Evolutionary conservation across 2,888 invertebrate genomes (phyloP).

Genomic region (Stenurella melanura): DNA sequence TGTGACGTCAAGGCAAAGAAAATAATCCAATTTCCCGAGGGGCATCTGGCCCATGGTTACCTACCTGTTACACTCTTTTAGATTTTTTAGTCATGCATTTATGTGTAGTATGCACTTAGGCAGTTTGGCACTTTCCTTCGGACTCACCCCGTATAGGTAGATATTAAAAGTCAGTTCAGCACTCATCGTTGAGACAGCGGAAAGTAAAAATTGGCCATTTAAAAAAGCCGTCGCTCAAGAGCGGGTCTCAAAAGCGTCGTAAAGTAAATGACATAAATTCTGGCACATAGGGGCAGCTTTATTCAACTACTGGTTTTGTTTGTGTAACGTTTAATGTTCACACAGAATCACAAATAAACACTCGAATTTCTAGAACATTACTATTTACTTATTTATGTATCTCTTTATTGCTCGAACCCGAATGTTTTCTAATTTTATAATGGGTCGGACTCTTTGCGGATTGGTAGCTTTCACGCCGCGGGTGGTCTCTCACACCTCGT

Average conservation of each 20-base stretch:
- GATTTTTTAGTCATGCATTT: too few relatives aligned
- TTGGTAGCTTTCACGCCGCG: conserved; percentile 57
- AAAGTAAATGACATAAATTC: conserved; percentile 52
- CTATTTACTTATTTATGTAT: conserved; percentile 72
- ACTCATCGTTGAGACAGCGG: not conserved
- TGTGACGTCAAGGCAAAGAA: too few relatives aligned
- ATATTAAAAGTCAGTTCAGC: not conserved
- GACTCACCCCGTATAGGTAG: not conserved
- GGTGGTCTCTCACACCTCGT: conserved; percentile 63
- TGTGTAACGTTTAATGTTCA: conserved; percentile 70
- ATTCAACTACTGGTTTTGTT: conserved; percentile 55
- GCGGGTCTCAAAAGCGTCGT: conserved; percentile 43
- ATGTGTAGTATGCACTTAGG: too few relatives aligned
- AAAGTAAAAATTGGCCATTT: not conserved
- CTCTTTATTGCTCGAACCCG: conserved; percentile 69
- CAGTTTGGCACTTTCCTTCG: too few relatives aligned
- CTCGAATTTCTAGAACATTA: conserved; percentile 72
- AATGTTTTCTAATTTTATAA: conserved; percentile 70
- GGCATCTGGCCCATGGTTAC: too few relatives aligned
- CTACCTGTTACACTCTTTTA: too few relatives aligned
- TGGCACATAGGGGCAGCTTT: conserved; percentile 47
- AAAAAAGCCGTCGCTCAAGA: conserved; percentile 23
- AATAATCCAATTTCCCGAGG: too few relatives aligned
- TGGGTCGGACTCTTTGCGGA: conserved; percentile 60
- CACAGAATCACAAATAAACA: conserved; percentile 72